These are phyloP conservation scores for Synergus gifuensis DNA, from an alignment of 2,888 invertebrate species.

Conservation along the genomic window DNA sequence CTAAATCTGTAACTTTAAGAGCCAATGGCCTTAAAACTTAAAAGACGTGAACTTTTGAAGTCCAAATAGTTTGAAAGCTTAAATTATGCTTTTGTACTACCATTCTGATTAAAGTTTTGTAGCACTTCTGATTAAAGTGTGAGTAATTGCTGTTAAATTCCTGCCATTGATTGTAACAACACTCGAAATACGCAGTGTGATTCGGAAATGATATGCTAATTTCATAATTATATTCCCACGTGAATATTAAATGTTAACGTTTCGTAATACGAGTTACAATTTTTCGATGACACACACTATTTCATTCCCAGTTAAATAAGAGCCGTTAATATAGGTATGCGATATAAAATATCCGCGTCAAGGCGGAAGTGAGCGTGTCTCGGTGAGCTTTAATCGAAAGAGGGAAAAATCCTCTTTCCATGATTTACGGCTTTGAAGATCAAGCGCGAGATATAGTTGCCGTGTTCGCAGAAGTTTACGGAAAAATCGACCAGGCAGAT, in stretches of 20 bases:
- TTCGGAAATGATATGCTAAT: conserved; percentile 1
- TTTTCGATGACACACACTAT: not conserved
- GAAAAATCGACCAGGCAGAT: conserved; percentile 46
- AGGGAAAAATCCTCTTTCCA: conserved; percentile 49
- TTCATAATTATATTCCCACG: not conserved
- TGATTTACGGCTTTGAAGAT: conserved; percentile 51
- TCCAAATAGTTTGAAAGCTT: not conserved
- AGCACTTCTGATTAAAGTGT: not conserved
- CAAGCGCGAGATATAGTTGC: conserved; percentile 46
- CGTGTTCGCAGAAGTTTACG: conserved; percentile 37
- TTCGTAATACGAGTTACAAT: not conserved
- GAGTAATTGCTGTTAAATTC: not conserved
- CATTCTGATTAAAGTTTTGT: not conserved
- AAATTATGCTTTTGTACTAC: not conserved
- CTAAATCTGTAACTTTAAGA: too few species aligned
- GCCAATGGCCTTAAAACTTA: too few species aligned
- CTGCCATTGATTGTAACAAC: not conserved
- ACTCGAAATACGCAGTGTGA: not conserved
- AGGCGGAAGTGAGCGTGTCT: conserved; percentile 38
- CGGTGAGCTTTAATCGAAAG: conserved; percentile 47
- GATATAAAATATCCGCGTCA: conserved; percentile 7
- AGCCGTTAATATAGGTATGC: conserved; percentile 10
- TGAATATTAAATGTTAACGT: conserved; percentile 9
- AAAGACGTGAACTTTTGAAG: not conserved
- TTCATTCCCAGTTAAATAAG: conserved; percentile 15